phyloP scores from a whole-genome alignment of 2,888 invertebrate genomes.

The Petrolisthes cinctipes region DNA sequence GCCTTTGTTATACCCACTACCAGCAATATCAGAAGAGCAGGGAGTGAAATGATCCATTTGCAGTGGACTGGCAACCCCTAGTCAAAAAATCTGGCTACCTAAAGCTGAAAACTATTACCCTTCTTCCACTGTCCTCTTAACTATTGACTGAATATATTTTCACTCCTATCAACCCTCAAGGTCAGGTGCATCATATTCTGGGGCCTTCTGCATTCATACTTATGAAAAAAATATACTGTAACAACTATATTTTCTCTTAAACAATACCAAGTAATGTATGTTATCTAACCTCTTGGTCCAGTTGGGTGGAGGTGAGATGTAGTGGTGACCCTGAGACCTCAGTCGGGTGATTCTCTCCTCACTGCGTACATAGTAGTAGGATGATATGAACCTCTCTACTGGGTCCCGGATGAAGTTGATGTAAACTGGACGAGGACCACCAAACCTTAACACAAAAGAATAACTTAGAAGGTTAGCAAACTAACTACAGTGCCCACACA shows the following conservation, averaged over 20 bases:
- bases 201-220: too few relatives aligned
- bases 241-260: not conserved
- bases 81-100: too few relatives aligned
- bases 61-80: too few relatives aligned
- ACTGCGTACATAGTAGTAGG: conserved; percentile 47
- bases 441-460: conserved; percentile 12
- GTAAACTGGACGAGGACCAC: conserved; percentile 30
- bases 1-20: too few relatives aligned
- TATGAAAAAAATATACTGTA: not conserved
- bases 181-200: too few relatives aligned
- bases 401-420: conserved; percentile 51
- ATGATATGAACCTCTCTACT: conserved; percentile 52
- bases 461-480: not conserved
- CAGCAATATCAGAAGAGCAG: too few relatives aligned
- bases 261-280: not conserved
- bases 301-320: conserved; percentile 13
- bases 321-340: conserved; percentile 7
- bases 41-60: too few relatives aligned
- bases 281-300: conserved; percentile 49
- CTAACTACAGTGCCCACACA: not conserved
- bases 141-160: too few relatives aligned
- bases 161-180: too few relatives aligned
- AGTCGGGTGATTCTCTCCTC: conserved; percentile 37
- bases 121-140: too few relatives aligned
- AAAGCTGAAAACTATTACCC: too few relatives aligned